These are phyloP conservation scores for Melanargia galathea DNA, from an alignment of 2,888 invertebrate genomes.

Conservation along the genomic window DNA sequence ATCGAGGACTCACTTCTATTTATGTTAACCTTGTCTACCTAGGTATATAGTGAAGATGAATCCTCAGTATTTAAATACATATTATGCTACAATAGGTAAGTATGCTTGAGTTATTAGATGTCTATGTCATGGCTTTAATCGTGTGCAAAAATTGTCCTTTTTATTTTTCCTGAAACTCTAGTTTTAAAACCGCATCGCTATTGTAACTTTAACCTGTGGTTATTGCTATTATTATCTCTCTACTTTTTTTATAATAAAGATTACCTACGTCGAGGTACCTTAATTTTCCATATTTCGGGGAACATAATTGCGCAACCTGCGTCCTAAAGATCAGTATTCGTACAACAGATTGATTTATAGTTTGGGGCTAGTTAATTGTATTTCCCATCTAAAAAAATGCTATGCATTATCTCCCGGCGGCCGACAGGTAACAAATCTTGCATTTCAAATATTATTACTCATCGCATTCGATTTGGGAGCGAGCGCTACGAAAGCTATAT, in stretches of 20 bases:
- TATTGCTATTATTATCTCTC: conserved; percentile 62
- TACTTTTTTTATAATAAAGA: conserved; percentile 55
- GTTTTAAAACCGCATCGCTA: conserved; percentile 8
- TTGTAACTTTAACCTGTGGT: conserved; percentile 44
- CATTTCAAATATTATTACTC: conserved; percentile 82
- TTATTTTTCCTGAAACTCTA: background rate
- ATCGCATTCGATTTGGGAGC: conserved; percentile 81
- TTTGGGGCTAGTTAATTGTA: conserved; percentile 77
- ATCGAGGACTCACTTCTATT: background rate
- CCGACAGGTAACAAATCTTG: conserved; percentile 82
- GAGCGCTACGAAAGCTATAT: conserved; percentile 80
- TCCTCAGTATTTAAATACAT: background rate
- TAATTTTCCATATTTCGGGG: conserved; percentile 55
- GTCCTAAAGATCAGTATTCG: conserved; percentile 57
- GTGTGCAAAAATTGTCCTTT: background rate
- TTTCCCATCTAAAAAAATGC: conserved; percentile 76
- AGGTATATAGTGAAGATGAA: background rate
- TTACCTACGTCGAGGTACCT: conserved; percentile 43
- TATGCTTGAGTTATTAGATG: too few relatives aligned
- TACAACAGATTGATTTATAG: conserved; percentile 71
- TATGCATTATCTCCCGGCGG: conserved; percentile 74
- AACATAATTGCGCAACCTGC: conserved; percentile 77
- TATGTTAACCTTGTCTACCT: too few relatives aligned
- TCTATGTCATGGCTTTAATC: too few relatives aligned
- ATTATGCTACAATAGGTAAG: background rate